Conservation (phyloP, 2,113 vertebrate species). For the Apistogramma diplotaenia region DNA sequence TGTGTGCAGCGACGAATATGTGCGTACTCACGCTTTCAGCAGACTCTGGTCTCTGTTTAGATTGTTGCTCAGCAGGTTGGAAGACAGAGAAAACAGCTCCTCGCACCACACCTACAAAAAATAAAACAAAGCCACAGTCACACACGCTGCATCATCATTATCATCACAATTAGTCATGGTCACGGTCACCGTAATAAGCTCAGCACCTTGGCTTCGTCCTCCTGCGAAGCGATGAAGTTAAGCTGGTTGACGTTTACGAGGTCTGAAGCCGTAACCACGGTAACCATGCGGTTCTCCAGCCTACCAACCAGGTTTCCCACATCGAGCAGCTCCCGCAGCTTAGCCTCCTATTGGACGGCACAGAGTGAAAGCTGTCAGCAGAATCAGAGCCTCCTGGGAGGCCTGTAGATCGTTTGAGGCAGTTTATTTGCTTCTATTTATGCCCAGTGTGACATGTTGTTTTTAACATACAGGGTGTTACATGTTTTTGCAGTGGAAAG, state of each 20-base stretch:
- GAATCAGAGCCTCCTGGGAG: background rate
- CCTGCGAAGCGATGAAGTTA: conserved; percentile 94
- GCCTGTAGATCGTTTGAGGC: background rate
- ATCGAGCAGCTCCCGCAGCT: conserved; percentile 92
- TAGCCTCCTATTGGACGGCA: conserved; percentile 85
- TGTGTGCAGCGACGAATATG: background rate
- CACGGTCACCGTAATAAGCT: background rate
- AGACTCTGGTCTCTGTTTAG: conserved; percentile 93
- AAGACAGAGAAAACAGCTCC: conserved; percentile 93
- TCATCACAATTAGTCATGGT: background rate
- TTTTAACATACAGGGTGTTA: background rate
- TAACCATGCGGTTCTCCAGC: conserved; percentile 93
- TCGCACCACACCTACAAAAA: conserved; percentile 90
- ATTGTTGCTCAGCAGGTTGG: conserved; percentile 94
- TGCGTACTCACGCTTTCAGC: conserved; percentile 92
- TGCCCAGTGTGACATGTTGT: background rate
- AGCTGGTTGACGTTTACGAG: conserved; percentile 94
- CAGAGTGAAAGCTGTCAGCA: background rate
- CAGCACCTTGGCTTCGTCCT: conserved; percentile 94
- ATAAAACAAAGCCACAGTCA: background rate
- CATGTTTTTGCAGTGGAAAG: background rate
- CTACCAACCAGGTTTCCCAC: conserved; percentile 88
- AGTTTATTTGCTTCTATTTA: background rate
- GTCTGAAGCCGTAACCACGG: conserved; percentile 92
- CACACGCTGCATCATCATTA: background rate